Evolutionary conservation across 2,113 vertebrate genomes (phyloP), one percentile per base, ranked within the genome.

Genomic region (Hyaena hyaena): DNA sequence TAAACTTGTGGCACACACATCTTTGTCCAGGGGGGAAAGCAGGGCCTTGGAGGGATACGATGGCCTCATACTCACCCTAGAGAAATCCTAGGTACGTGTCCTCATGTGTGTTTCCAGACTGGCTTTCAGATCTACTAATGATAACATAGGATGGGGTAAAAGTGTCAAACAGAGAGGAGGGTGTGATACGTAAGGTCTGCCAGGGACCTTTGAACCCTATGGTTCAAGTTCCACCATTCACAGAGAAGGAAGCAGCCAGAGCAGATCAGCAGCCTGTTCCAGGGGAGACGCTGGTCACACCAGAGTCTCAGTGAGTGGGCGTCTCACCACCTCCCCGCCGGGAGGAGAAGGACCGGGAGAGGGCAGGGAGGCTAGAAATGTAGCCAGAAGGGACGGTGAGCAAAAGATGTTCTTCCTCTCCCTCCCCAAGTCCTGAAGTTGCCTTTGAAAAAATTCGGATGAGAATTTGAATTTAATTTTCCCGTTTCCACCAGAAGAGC

Each of bases 391-490:
- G 80, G 79, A 8, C 2, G 16, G 17, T 35, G 73, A 76, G 12
- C n/a, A 8, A 63, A 77, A 79, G 63, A 10, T 91, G 16, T 19
- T 93, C 80, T 31, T 16, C 24, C 76, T 43, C 23, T 93, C 53
- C 69, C 10, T 84, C 43, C n/a, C 39, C 17, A 91, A 61, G 16
- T 61, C 55, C 55, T 61, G 16, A 92, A 69, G 53, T 89, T 89
- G 89, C 26, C 58, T 96, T 92, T 74, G 68, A 1, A 31, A 90
- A 26, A 45, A 69, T 74, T 53, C n/a, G 61, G 84, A 90, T 48
- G 87, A 93, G 73, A 80, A 96, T 89, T 96, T 77, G 82, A 63
- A 65, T 90, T 86, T 55, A 71, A 92, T 83, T 74, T 81, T 88
- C 35, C 14, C 73, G 83, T 97, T 96, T 96, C 89, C 23, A 74